Evolutionary conservation across 2,888 invertebrate genomes (phyloP), one percentile per base, ranked within the genome.

Genomic region (Heliconius ismenius): DNA sequence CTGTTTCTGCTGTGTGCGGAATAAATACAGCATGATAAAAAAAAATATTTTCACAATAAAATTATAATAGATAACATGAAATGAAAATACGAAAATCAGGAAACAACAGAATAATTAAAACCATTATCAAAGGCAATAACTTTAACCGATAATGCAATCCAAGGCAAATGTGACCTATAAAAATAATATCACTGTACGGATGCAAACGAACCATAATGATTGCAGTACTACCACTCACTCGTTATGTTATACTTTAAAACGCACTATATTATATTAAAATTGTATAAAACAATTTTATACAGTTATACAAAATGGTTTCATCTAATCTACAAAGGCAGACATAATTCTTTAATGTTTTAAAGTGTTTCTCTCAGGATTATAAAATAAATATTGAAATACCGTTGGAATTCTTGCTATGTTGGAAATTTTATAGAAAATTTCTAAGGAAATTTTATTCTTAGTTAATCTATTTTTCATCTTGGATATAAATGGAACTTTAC

Each of bases 101-200:
- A 60, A 70, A 54, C 26, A 58, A 32, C 39, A 36, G 24, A 28
- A 58, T 21, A 58, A 65, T 63, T 24, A 58, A 75, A 64, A 65
- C 64, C 58, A 76, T 39, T 73, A 76, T 72, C 76, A 58, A 72
- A 3, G 26, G 76, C 65, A 76, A 73, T 76, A 76, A 76, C 49
- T 76, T 73, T 43, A 43, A 73, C 67, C 62, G 76, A 76, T 76
- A 76, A 76, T 73, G 26, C 76, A 36, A 76, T 73, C 73, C 76
- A 68, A 54, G 28, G 60, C 58, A 62, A 73, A 73, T 67, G 73
- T 62, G 65, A 68, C 73, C 73, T 67, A 73, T 76, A 73, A 73
- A 76, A 73, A 76, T 76, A 68, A 76, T 76, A 68, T 76, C 76
- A 60, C 43, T 76, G 39, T 73, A 73, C 65, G 76, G 72, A 73